Base-by-base conservation (phyloP, 2,797 vertebrate genomes). In the Peromyscus nudipes region DNA sequence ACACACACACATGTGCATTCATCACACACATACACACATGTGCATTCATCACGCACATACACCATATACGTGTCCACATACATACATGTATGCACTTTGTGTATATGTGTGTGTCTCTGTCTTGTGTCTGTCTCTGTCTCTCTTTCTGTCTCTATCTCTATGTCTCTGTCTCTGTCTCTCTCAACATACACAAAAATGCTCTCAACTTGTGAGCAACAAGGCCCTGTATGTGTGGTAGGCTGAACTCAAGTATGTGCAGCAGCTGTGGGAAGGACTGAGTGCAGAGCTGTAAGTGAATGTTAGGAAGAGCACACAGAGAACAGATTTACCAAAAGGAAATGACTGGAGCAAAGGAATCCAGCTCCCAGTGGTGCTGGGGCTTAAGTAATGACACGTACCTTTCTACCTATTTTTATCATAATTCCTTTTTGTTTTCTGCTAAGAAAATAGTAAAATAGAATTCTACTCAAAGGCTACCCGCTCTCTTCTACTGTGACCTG, bases 341-440 rank as follows among this genome's bases (percentile, higher is more conserved):
- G 85, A n/a, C 0, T 17, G 25, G 89, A 73, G 49, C 29, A 29
- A 71, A 71, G 52, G 21, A 40, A 67, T 34, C 19, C 14, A 19
- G 14, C 2, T n/a, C 55, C 69, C 16, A 86, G 34, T 6, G 17
- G 2, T 13, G 7, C 31, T 0, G 4, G 1, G 7, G 34, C 81
- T 43, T 37, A 69, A 81, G 25, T 4, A 43, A 91, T 1, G 34
- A 29, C n/a, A 17, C 1, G 3, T 37, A 13, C 4, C 46, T 90
- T 85, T 60, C 64, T 82, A 80, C 27, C 19, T 40, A 34, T 29
- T 46, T 76, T 71, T 46, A 11, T 27, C 43, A 43, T 27, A 84
- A 91, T 13, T 34, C 14, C 43, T 52, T 93, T 92, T 77, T 91
- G 77, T 55, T 92, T 92, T 65, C 89, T 91, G 29, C 84, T 93